Evolutionary conservation across 2,113 vertebrate species (phyloP), one percentile per base, ranked within the genome.

Genomic region (Zosterops hypoxanthus): DNA sequence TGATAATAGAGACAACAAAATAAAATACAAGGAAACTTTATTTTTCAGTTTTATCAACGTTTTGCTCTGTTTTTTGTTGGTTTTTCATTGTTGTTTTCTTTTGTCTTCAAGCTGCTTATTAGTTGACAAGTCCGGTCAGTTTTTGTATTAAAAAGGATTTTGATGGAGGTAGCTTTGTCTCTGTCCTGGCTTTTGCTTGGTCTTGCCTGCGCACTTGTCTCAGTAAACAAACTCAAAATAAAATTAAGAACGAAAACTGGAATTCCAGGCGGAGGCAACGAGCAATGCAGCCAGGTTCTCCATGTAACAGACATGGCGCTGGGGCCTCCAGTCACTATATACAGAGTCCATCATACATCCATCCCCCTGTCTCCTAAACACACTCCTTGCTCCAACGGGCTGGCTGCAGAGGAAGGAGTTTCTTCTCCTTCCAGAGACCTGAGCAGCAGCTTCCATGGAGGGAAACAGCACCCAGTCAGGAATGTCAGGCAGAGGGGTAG

Each of bases 91-190:
- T 34, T 73, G 29, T 69, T 87, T 57, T 19, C 61, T 82, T 80
- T 52, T 69, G 15, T 86, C 71, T 92, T 95, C 76, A 91, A 95
- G 93, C 93, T 97, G 82, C 70, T 97, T 98, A 97, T 84, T 97
- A 97, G 96, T 96, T 97, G 97, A 98, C 97, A 96, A 97, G 97
- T 98, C 98, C 97, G n/a, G 98, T 98, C 98, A 98, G 98, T 98
- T 98, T 98, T 96, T 97, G 97, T 98, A 98, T 97, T 98, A 98
- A 98, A 98, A 98, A 98, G 98, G 98, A 98, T 98, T 97, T 98
- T 94, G 98, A 98, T 98, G 98, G 98, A 98, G 98, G 98, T 98
- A 98, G 98, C 98, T 98, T 98, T 98, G 98, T 98, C 98, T 98
- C 96, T 94, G 85, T 98, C 98, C 98, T 98, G 98, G 98, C 96